Conservation (phyloP, 2,113 vertebrate species). For the Oryzias curvinotus region DNA sequence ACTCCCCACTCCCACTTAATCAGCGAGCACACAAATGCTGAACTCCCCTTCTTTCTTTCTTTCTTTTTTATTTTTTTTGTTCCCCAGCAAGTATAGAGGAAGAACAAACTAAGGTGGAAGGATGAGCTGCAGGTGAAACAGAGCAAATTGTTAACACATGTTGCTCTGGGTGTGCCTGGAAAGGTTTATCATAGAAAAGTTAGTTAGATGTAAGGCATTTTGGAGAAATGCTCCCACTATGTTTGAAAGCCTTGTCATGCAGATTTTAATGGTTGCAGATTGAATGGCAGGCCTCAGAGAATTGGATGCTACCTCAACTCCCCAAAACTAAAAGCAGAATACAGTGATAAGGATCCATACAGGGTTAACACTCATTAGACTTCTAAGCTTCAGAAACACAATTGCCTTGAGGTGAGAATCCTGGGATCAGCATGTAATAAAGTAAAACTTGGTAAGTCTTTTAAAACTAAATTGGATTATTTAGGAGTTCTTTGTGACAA, state of each 20-base stretch:
- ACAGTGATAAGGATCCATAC: neutral
- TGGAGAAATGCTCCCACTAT: conserved; percentile 12
- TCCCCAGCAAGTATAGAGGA: conserved; percentile 22
- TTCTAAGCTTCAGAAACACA: conserved; percentile 18
- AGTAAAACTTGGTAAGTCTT: conserved; percentile 28
- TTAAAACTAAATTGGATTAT: conserved; percentile 29
- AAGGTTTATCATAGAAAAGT: conserved; percentile 5
- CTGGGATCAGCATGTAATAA: conserved; percentile 33
- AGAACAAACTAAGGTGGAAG: conserved; percentile 28
- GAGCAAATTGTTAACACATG: conserved; percentile 45
- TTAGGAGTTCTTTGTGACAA: conserved; percentile 2
- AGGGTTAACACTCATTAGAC: conserved; percentile 5
- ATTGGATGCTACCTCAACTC: conserved; percentile 21
- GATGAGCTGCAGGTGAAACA: conserved; percentile 52
- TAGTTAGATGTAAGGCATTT: neutral
- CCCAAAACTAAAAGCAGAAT: neutral
- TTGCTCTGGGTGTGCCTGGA: conserved; percentile 21
- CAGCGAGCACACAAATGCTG: conserved; percentile 51
- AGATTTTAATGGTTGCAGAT: neutral
- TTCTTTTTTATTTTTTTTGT: neutral
- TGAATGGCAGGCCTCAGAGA: conserved; percentile 5
- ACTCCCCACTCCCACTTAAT: conserved; percentile 71
- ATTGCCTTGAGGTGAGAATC: conserved; percentile 18
- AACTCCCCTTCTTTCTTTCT: conserved; percentile 38
- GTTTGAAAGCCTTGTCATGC: neutral